These are phyloP conservation scores for Rhadina sibilatrix DNA, from an alignment of 2,113 vertebrate genomes.

Conservation along the genomic window DNA sequence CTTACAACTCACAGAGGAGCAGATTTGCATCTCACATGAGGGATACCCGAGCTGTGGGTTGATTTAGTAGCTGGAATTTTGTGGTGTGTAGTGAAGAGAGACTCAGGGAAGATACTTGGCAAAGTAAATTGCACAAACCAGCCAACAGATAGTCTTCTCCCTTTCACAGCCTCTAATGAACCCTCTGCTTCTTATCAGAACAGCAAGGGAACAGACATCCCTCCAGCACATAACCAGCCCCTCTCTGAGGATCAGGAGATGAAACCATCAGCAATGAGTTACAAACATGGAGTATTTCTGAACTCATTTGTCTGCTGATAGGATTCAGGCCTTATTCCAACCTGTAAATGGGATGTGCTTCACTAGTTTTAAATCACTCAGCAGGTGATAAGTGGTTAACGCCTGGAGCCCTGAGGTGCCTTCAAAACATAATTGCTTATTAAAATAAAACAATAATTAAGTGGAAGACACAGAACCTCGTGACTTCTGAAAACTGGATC, in stretches of 20 bases:
- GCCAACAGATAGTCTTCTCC: neutral
- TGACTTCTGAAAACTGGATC: constrained; percentile 26
- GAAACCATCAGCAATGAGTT: neutral
- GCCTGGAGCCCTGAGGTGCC: constrained; percentile 26
- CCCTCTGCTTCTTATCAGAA: neutral
- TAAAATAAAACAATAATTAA: constrained; percentile 66
- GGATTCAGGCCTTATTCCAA: neutral
- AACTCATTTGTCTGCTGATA: constrained; percentile 23
- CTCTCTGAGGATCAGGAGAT: neutral
- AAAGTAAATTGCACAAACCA: neutral
- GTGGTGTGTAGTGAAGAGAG: neutral
- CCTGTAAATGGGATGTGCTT: constrained; percentile 21
- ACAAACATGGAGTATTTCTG: constrained; percentile 3
- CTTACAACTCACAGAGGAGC: neutral
- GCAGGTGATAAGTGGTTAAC: constrained; percentile 44
- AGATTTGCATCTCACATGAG: neutral
- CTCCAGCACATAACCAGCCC: neutral
- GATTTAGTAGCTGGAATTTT: neutral
- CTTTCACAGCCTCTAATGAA: constrained; percentile 8
- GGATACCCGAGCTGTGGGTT: neutral
- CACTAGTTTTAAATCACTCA: constrained; percentile 24
- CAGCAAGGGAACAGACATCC: neutral
- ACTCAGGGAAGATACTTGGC: neutral
- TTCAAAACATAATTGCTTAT: constrained; percentile 54
- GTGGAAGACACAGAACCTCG: neutral